These are phyloP conservation scores for Trisateles emortualis DNA, from an alignment of 2,888 invertebrate species.

Conservation along the genomic window DNA sequence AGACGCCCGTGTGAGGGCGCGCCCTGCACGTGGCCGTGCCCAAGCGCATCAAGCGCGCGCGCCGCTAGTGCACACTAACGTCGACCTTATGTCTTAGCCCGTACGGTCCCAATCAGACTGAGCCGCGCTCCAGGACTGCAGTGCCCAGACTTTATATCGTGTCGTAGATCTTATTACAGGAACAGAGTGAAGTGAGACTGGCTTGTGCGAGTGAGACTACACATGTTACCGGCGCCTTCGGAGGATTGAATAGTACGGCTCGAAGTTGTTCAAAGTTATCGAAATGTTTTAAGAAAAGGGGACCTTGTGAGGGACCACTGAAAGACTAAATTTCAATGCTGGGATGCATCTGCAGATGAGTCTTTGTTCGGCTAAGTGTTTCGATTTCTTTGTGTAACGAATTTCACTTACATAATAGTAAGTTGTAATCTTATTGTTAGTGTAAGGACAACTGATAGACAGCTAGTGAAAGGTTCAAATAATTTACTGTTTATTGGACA, in stretches of 20 bases:
- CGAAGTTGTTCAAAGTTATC: background rate
- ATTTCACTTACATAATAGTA: slow-evolving; percentile 43
- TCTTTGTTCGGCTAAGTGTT: background rate
- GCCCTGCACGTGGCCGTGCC: slow-evolving; percentile 72
- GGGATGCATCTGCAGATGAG: too few species aligned
- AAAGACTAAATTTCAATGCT: too few species aligned
- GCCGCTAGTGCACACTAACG: slow-evolving; percentile 22
- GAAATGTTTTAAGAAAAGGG: background rate
- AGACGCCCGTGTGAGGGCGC: slow-evolving; percentile 91
- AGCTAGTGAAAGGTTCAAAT: slow-evolving; percentile 21
- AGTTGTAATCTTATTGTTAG: slow-evolving; percentile 35
- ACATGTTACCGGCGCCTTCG: slow-evolving; percentile 10
- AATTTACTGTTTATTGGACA: slow-evolving; percentile 4
- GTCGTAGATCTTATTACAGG: slow-evolving; percentile 41
- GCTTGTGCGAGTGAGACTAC: slow-evolving; percentile 20
- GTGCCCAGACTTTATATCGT: background rate
- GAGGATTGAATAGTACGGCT: slow-evolving; percentile 31
- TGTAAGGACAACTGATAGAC: slow-evolving; percentile 20
- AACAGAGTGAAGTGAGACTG: slow-evolving; percentile 17
- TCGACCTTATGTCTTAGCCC: background rate
- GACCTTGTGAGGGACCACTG: too few species aligned
- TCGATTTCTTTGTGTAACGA: background rate
- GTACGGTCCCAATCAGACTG: background rate
- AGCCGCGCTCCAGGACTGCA: too few species aligned
- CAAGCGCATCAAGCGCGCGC: slow-evolving; percentile 55